Evolutionary conservation across 1,140 invertebrate genomes (phyloP).

Genomic region (Bombus waltoni): DNA sequence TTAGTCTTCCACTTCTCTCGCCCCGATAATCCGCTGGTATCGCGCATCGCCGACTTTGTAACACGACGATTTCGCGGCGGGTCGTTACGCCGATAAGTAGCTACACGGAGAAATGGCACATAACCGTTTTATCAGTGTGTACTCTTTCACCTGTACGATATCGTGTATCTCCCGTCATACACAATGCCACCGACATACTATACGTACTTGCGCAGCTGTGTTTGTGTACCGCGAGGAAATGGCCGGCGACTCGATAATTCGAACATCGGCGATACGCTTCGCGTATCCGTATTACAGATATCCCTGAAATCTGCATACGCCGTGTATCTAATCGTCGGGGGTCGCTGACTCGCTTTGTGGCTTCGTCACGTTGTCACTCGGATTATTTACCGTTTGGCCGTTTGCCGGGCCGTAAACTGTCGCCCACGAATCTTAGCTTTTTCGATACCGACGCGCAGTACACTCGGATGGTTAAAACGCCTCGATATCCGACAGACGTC

Average conservation of each 20-base stretch:
- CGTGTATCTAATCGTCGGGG: not conserved
- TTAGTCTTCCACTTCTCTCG: constrained; percentile 34
- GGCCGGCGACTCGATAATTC: constrained; percentile 19
- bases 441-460: not conserved
- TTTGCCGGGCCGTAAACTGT: not conserved
- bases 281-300: constrained; percentile 46
- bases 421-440: not conserved
- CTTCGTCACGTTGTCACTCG: constrained; percentile 22
- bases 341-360: constrained; percentile 18
- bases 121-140: constrained; percentile 27
- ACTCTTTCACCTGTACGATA: constrained; percentile 23
- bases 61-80: constrained; percentile 32
- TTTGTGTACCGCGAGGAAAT: not conserved
- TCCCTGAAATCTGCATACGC: constrained; percentile 21
- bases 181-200: too few species aligned
- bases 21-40: constrained; percentile 23
- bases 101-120: constrained; percentile 24
- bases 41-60: constrained; percentile 42
- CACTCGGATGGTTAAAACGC: not conserved
- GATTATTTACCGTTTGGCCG: constrained; percentile 21
- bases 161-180: constrained; percentile 19
- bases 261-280: constrained; percentile 20
- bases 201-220: not conserved
- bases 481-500: not conserved
- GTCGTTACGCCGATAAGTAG: constrained; percentile 44